Percentiles rank a stretch among this genome's conserved stretches.
Conservation (phyloP, 2,888 invertebrate genomes). For the Lasioglossum pauxillum region DNA sequence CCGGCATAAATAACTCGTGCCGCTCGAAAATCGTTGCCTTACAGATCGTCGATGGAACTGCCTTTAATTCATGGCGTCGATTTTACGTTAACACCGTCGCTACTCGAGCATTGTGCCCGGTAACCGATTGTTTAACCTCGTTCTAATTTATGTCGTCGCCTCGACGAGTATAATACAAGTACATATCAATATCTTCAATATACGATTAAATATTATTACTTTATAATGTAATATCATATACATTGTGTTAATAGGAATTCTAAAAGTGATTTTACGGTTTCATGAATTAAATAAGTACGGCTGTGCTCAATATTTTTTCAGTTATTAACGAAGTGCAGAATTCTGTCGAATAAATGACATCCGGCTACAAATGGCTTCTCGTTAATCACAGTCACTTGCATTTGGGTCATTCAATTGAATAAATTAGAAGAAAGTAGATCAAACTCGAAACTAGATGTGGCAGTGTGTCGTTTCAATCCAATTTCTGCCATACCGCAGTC, state of each 20-base stretch:
- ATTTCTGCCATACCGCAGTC: too few relatives aligned
- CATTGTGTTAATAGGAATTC: background rate
- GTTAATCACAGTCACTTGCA: background rate
- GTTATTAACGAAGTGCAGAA: background rate
- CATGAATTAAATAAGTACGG: background rate
- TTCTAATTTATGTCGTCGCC: slow-evolving; percentile 29
- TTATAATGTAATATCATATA: background rate
- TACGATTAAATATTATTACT: background rate
- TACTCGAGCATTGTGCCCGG: background rate
- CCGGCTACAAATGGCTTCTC: background rate
- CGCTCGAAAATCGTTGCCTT: slow-evolving; percentile 34
- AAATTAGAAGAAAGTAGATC: too few relatives aligned
- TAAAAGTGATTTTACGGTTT: background rate
- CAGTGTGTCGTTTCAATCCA: too few relatives aligned
- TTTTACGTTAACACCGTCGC: background rate
- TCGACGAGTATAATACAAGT: background rate
- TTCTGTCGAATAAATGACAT: background rate
- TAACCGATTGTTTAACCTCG: background rate
- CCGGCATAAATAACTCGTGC: slow-evolving; percentile 48
- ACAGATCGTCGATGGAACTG: background rate
- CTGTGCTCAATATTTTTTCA: background rate
- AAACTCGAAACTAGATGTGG: too few relatives aligned
- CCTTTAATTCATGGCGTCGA: background rate
- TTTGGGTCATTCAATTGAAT: too few relatives aligned
- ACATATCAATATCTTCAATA: background rate